Evolutionary conservation across 2,797 vertebrate genomes (phyloP).

Genomic region (Sebastes oblongus): DNA sequence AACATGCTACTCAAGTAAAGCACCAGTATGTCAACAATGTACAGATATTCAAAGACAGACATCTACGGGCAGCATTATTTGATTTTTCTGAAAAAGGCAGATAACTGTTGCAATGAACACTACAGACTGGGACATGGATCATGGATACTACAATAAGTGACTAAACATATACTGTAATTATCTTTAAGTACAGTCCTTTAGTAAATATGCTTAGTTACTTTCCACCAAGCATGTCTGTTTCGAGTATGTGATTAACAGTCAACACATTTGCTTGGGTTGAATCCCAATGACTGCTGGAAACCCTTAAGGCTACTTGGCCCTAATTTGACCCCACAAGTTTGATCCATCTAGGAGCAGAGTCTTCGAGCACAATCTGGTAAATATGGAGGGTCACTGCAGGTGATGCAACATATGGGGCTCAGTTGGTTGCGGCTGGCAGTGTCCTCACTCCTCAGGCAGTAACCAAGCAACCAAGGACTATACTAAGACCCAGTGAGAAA

Average conservation of each 20-base stretch:
- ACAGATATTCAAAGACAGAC: neutral
- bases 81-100: neutral
- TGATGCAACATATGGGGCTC: conserved; percentile 66
- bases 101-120: neutral
- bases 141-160: neutral
- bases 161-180: neutral
- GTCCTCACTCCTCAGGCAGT: conserved; percentile 45
- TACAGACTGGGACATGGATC: neutral
- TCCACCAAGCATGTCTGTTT: neutral
- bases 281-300: conserved; percentile 40
- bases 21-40: too few species aligned
- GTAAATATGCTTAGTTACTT: neutral
- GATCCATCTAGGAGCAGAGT: conserved; percentile 21
- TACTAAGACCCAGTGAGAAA: conserved; percentile 28
- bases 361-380: conserved; percentile 36
- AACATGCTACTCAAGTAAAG: neutral
- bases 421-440: conserved; percentile 46
- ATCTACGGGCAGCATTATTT: neutral
- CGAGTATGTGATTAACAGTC: conserved; percentile 5
- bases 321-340: conserved; percentile 56
- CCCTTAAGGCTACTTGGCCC: conserved; percentile 43
- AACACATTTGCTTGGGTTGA: conserved; percentile 5
- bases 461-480: conserved; percentile 36
- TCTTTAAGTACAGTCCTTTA: neutral
- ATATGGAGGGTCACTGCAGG: conserved; percentile 49